A percentile compares a stretch with the other conserved stretches of the same genome.
phyloP scores from a whole-genome alignment of 1,140 invertebrate genomes.

The Caenorhabditis elegans region WBcel235 BX284604.4:11922501-11923000 shows the following conservation, averaged over 20 bases:
- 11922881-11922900: too few relatives aligned
- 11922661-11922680: neutral
- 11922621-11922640: neutral
- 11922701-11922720: neutral
- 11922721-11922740: too few relatives aligned
- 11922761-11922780: too few relatives aligned
- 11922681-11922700: neutral
- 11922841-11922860: too few relatives aligned
- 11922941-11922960: neutral
- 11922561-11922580: neutral
- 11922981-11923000: neutral
- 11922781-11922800: too few relatives aligned
- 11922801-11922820: too few relatives aligned
- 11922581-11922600: neutral
- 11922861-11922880: too few relatives aligned
- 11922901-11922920: too few relatives aligned
- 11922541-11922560: conserved; percentile 14
- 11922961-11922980: neutral
- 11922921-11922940: too few relatives aligned
- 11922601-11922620: neutral
- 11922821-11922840: too few relatives aligned
- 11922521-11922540: neutral
- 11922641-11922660: neutral
- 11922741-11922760: too few relatives aligned
- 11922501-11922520: neutral